Conservation (phyloP, 2,113 vertebrate species). For the Zapornia atra region DNA sequence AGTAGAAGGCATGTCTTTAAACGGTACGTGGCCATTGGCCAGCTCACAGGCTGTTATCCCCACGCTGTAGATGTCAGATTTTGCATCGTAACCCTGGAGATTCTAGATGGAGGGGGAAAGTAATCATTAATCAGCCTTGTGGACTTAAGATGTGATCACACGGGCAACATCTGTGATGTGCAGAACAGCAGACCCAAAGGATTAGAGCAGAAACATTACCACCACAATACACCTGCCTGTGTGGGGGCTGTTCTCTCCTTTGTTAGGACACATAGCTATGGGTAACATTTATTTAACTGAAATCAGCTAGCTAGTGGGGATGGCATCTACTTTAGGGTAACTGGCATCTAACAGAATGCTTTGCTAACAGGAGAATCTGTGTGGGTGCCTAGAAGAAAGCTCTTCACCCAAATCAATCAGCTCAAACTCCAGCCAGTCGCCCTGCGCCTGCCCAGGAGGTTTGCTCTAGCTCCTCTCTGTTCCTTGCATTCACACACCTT, state of each 20-base stretch:
- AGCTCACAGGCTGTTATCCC: constrained; percentile 98
- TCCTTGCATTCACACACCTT: neutral
- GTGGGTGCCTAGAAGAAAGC: neutral
- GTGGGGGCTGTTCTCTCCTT: neutral
- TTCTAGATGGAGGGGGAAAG: constrained; percentile 76
- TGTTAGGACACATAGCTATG: neutral
- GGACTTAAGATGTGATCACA: neutral
- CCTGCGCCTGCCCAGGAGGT: neutral
- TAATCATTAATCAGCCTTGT: neutral
- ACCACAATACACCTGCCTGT: too few relatives aligned
- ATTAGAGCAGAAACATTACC: neutral
- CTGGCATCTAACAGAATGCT: neutral
- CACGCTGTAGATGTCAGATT: constrained; percentile 97
- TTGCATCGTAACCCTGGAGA: constrained; percentile 94
- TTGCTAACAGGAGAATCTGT: neutral
- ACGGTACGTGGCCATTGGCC: constrained; percentile 97
- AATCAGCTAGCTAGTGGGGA: neutral
- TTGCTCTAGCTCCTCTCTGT: neutral
- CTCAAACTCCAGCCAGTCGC: neutral
- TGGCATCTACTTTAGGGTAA: neutral
- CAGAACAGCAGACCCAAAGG: neutral
- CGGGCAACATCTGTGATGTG: accelerated
- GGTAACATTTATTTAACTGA: neutral
- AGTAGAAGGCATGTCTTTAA: constrained; percentile 98
- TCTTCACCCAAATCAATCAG: neutral